These are phyloP conservation scores for Paragorgia papillata DNA, from an alignment of 92 coral and sea anemone species.

Conservation along the genomic window DNA sequence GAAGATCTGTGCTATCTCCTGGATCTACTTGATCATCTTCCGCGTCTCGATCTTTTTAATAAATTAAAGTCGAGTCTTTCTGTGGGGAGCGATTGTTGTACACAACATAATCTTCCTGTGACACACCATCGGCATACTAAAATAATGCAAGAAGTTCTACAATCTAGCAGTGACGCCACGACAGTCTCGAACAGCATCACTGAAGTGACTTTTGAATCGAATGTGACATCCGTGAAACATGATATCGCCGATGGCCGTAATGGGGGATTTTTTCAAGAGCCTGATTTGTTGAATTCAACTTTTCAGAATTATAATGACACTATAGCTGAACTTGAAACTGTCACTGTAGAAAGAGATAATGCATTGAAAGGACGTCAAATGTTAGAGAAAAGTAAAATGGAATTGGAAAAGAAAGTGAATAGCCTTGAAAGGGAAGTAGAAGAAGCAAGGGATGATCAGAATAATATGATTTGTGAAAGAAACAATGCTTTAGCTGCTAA, in stretches of 20 bases:
- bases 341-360: not conserved
- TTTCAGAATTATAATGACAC: constrained; percentile 12
- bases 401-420: not conserved
- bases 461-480: constrained; percentile 32
- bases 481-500: constrained; percentile 25
- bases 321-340: not conserved
- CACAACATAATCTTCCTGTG: not conserved
- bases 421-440: constrained; percentile 4
- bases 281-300: not conserved
- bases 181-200: not conserved
- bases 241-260: not conserved
- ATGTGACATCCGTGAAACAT: no score
- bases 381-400: not conserved
- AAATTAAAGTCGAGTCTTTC: not conserved
- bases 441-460: constrained; percentile 10
- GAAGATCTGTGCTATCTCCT: constrained; percentile 14
- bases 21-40: not conserved
- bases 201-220: no score
- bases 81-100: no score
- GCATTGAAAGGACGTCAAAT: not conserved
- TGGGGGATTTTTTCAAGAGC: constrained; percentile 28
- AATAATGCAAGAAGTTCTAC: not conserved
- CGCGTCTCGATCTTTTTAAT: constrained; percentile 12
- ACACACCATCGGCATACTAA: not conserved
- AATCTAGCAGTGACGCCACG: not conserved